These are phyloP conservation scores for Alviniconcha marisindica DNA, from an alignment of 1,140 invertebrate genomes.

Conservation along the genomic window DNA sequence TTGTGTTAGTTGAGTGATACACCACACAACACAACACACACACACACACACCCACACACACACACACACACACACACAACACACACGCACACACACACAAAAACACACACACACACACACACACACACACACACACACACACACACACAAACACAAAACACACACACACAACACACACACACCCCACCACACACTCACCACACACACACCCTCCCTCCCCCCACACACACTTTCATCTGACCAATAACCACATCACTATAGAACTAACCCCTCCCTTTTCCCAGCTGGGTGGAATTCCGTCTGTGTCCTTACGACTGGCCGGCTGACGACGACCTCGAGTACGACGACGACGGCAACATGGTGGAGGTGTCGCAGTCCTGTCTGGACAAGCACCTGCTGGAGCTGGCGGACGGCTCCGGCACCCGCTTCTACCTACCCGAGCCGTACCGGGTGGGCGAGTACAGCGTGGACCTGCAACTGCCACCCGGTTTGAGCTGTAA, in stretches of 20 bases:
- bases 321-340: constrained; percentile 46
- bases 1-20: too few relatives aligned
- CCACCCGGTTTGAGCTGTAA: constrained; percentile 58
- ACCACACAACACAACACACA: too few relatives aligned
- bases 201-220: neutral
- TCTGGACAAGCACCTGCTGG: constrained; percentile 77
- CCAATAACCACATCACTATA: neutral
- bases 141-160: neutral
- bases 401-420: constrained; percentile 73
- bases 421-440: constrained; percentile 49
- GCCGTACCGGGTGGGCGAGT: constrained; percentile 39
- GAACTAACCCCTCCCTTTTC: neutral
- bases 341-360: constrained; percentile 41
- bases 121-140: neutral
- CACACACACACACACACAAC: neutral
- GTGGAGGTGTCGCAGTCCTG: constrained; percentile 78
- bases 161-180: neutral
- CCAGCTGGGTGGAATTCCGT: constrained; percentile 53
- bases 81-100: neutral
- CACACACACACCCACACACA: too few relatives aligned
- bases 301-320: constrained; percentile 55
- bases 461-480: constrained; percentile 44
- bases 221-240: neutral
- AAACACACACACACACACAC: neutral
- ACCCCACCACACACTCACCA: neutral